These are phyloP conservation scores for Cantharis lateralis DNA, from an alignment of 2,888 invertebrate species.

Conservation along the genomic window DNA sequence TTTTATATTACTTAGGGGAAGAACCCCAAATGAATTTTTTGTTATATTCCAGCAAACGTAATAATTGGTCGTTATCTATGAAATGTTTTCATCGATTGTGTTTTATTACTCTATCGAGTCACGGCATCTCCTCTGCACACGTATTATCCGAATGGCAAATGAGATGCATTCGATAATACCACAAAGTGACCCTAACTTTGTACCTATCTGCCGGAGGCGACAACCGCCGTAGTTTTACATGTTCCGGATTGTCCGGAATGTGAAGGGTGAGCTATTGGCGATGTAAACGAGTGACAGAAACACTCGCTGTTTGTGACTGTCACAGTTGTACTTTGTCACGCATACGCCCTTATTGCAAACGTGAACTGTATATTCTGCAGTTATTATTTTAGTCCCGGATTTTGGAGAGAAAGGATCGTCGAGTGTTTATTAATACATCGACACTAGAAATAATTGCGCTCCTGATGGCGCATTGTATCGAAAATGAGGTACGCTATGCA, in stretches of 20 bases:
- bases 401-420: background rate
- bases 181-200: conserved; percentile 30
- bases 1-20: background rate
- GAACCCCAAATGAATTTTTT: background rate
- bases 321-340: conserved; percentile 31
- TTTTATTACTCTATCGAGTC: conserved; percentile 18
- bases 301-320: conserved; percentile 30
- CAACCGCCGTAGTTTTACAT: conserved; percentile 27
- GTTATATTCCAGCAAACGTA: background rate
- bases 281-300: conserved; percentile 27
- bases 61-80: conserved; percentile 19
- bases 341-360: conserved; percentile 31
- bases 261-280: conserved; percentile 27
- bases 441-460: background rate
- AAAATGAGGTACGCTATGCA: conserved; percentile 4
- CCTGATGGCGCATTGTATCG: background rate
- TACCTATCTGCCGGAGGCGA: conserved; percentile 31
- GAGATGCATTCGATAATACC: conserved; percentile 31
- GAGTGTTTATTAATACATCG: background rate
- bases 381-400: conserved; percentile 16
- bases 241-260: conserved; percentile 29
- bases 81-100: conserved; percentile 21
- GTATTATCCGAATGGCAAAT: conserved; percentile 24
- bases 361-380: conserved; percentile 24
- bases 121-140: conserved; percentile 5